Conservation (phyloP, 2,113 vertebrate genomes). For the Hymenochirus boettgeri region DNA sequence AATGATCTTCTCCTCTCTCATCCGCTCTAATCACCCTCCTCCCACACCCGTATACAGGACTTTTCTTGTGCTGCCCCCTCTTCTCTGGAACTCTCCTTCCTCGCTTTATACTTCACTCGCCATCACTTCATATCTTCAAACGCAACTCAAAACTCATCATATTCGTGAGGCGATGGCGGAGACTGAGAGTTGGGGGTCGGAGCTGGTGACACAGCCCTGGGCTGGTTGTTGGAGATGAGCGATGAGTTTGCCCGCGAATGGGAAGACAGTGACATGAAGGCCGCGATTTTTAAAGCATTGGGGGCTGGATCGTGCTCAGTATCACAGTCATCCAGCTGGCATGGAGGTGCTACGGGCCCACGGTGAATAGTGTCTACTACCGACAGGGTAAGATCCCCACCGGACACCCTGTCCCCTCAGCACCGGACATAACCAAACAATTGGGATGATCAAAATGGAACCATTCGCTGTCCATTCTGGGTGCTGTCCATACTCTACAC, state of each 20-base stretch:
- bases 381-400: constrained; percentile 58
- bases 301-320: constrained; percentile 80
- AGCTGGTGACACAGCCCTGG: constrained; percentile 68
- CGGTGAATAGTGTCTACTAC: constrained; percentile 83
- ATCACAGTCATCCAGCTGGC: constrained; percentile 84
- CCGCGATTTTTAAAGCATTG: constrained; percentile 81
- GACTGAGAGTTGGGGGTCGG: constrained; percentile 63
- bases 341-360: constrained; percentile 85
- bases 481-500: no score
- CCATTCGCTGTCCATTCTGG: no score
- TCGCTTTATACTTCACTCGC: no score
- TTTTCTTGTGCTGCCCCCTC: no score
- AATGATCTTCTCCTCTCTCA: no score
- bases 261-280: constrained; percentile 86
- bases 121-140: no score
- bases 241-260: constrained; percentile 84
- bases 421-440: neutral
- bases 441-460: no score
- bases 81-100: no score
- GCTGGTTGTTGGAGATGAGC: constrained; percentile 67
- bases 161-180: no score
- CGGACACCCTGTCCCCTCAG: neutral
- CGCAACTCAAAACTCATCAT: no score
- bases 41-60: no score
- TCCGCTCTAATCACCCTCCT: no score